Evolutionary conservation across 2,113 vertebrate species (phyloP).

Genomic region (Hippoglossus stenolepis): DNA sequence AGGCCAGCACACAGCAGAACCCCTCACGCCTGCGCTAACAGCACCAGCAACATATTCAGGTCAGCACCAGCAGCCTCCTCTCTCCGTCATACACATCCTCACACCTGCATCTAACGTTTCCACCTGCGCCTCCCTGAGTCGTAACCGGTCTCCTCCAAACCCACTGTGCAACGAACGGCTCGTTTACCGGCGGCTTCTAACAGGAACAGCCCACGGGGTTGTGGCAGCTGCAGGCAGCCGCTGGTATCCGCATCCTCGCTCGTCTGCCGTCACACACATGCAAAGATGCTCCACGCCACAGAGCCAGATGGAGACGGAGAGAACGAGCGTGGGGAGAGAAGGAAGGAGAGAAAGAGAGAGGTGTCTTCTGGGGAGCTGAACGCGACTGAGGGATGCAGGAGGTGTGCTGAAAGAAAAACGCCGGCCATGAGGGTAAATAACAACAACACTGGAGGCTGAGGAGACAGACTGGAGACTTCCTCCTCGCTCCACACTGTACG

Average conservation of each 20-base stretch:
- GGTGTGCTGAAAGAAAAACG: slow-evolving; percentile 34
- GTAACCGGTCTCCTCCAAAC: neutral
- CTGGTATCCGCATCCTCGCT: slow-evolving; percentile 67
- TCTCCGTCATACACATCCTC: slow-evolving; percentile 34
- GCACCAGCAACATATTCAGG: slow-evolving; percentile 51
- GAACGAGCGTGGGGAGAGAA: neutral
- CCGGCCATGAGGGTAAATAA: slow-evolving; percentile 47
- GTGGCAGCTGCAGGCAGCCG: slow-evolving; percentile 58
- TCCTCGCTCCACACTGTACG: slow-evolving; percentile 8
- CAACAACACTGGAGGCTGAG: slow-evolving; percentile 43
- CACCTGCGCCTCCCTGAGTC: slow-evolving; percentile 1
- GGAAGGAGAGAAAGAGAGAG: neutral
- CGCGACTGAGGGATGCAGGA: slow-evolving; percentile 17
- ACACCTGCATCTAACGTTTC: slow-evolving; percentile 27
- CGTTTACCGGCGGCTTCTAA: slow-evolving; percentile 62
- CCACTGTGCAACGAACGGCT: neutral
- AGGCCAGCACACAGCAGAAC: slow-evolving; percentile 14
- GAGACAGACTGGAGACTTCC: slow-evolving; percentile 44
- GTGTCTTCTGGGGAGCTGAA: slow-evolving; percentile 6
- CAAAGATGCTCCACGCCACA: slow-evolving; percentile 51
- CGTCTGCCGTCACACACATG: slow-evolving; percentile 44
- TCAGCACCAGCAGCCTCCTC: slow-evolving; percentile 52
- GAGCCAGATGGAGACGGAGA: slow-evolving; percentile 25
- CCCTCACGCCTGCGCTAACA: slow-evolving; percentile 12
- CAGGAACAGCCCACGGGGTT: slow-evolving; percentile 44